Evolutionary conservation across 1,140 invertebrate genomes (phyloP).

Genomic region (Cotesia vestalis): DNA sequence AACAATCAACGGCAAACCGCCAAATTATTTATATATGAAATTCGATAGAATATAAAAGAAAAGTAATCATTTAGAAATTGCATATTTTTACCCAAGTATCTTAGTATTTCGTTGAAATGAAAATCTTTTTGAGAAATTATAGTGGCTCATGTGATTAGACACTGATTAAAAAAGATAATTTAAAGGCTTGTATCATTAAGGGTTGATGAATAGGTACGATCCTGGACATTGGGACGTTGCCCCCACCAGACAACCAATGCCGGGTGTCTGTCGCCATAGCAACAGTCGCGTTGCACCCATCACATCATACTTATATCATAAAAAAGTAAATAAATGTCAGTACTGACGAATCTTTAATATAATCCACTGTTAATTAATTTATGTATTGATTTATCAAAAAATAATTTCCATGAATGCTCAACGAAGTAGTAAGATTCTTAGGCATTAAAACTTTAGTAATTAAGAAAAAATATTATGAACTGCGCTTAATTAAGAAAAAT

Average conservation of each 20-base stretch:
- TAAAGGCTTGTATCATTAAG: constrained; percentile 41
- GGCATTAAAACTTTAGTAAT: no score
- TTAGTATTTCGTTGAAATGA: no score
- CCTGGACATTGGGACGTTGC: constrained; percentile 63
- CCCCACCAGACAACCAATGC: constrained; percentile 57
- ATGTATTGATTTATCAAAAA: background rate
- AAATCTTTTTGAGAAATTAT: background rate
- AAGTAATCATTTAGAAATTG: no score
- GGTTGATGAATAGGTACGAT: constrained; percentile 57
- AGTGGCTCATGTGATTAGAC: background rate
- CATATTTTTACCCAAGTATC: no score
- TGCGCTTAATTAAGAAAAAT: constrained; percentile 1
- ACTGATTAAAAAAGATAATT: constrained; percentile 41
- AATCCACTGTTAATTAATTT: background rate
- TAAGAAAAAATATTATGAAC: background rate
- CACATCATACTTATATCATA: constrained; percentile 48
- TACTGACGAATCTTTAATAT: background rate
- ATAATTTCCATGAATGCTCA: no score
- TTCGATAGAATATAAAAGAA: no score
- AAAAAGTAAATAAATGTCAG: constrained; percentile 13
- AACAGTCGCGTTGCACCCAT: constrained; percentile 64
- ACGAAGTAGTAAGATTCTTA: no score
- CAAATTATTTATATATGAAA: background rate
- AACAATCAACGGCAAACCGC: background rate
- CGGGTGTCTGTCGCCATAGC: constrained; percentile 67